Base-by-base conservation (phyloP, 2,888 invertebrate species). In the Drosophila aldrichi region DNA sequence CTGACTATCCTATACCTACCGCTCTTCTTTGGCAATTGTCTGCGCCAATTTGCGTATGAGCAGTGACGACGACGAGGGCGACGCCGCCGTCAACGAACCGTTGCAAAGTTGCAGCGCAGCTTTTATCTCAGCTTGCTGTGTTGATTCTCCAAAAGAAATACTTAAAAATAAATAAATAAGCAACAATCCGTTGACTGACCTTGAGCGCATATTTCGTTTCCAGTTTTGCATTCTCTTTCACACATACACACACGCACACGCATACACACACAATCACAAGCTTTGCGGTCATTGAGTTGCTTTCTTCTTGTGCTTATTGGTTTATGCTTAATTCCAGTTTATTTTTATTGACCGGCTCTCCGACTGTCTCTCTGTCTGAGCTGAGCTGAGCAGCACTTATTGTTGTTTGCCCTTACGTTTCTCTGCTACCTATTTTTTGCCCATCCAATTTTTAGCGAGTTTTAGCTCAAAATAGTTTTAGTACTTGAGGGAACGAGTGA, bases 101-200 rank as follows among this genome's bases (percentile, higher is more conserved):
- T 76, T 72, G 69, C 66, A 70, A 77, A 64, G 61, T 68, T 70
- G 70, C 67, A 77, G 70, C 62, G 77, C 78, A 60, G 69, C 82
- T 74, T 79, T 77, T 85, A 82, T 87, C 74, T 82, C 34, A 66
- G 55, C 52, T 75, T 51, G 70, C 49, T 56, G 63, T 29, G 63
- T 48, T 59, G 38, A 55, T 55, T 65, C 62, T 63, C 59, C 71
- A 67, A 70, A 51, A 68, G 65, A 77, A 81, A 76, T 67, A 70
- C 48, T 48, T 18, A 41, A 73, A 64, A 56, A 59, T 43, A 63
- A 32, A 57, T 67, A 62, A 58, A 65, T 51, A 71, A 65, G 51
- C 68, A 80, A 82, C 68, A 80, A 87, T 90, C 90, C 89, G 85
- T 88, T 87, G 88, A 90, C 90, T 90, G 90, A 90, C 90, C 90